phyloP scores from a whole-genome alignment of 2,113 vertebrate species.

The Hemiprocne comata region DNA sequence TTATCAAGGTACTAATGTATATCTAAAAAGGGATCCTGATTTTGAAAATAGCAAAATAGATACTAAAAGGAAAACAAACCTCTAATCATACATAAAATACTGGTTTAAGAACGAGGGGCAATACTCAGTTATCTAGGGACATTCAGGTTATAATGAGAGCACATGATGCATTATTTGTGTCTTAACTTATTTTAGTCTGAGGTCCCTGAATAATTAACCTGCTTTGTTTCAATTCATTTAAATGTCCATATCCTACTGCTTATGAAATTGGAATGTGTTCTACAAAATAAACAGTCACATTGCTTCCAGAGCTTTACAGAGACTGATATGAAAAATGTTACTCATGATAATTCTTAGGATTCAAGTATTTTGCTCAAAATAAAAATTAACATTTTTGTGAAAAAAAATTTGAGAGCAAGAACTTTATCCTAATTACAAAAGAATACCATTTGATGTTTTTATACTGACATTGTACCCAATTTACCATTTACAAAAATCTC shows the following conservation, averaged over 20 bases:
- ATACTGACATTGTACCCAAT: background rate
- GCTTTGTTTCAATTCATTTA: constrained; percentile 45
- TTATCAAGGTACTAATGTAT: background rate
- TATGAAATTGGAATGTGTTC: background rate
- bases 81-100: background rate
- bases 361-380: background rate
- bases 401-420: background rate
- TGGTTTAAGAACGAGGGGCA: background rate
- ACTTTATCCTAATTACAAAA: background rate
- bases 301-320: background rate
- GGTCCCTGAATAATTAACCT: constrained; percentile 61
- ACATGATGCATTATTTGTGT: background rate
- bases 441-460: background rate
- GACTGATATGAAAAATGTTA: background rate
- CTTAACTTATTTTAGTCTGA: constrained; percentile 35
- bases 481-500: background rate
- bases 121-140: background rate
- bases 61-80: background rate
- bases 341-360: background rate
- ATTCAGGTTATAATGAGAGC: background rate
- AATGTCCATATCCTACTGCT: background rate
- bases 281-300: background rate
- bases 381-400: background rate
- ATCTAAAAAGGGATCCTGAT: background rate
- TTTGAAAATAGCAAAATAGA: background rate